Evolutionary conservation across 2,888 invertebrate species (phyloP).

Genomic region (Diplolepis rosae): DNA sequence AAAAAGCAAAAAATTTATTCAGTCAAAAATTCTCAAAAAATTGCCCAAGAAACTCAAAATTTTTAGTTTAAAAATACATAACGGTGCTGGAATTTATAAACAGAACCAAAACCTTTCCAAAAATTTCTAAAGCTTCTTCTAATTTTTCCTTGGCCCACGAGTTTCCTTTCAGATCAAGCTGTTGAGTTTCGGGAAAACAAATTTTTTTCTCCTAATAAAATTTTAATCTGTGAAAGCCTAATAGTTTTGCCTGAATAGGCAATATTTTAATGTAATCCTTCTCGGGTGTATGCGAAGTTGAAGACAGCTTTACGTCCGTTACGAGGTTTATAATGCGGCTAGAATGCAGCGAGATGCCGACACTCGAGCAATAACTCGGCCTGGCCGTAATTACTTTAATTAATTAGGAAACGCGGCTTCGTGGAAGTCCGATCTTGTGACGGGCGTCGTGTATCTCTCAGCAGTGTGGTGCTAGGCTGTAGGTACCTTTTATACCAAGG

Average conservation of each 20-base stretch:
- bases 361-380: slow-evolving; percentile 64
- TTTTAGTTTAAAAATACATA: too few relatives aligned
- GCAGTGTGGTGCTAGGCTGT: slow-evolving; percentile 38
- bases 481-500: neutral
- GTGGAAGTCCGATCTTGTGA: slow-evolving; percentile 66
- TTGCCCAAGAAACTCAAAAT: too few relatives aligned
- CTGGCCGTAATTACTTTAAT: slow-evolving; percentile 68
- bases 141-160: too few relatives aligned
- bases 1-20: too few relatives aligned
- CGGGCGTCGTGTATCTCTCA: slow-evolving; percentile 58
- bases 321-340: slow-evolving; percentile 49
- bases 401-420: slow-evolving; percentile 69
- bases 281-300: slow-evolving; percentile 38
- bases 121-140: too few relatives aligned
- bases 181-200: too few relatives aligned
- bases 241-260: neutral
- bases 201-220: neutral
- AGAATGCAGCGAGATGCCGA: slow-evolving; percentile 46
- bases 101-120: too few relatives aligned
- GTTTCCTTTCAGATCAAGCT: too few relatives aligned
- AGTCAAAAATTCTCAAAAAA: too few relatives aligned
- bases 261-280: slow-evolving; percentile 16
- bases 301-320: slow-evolving; percentile 54
- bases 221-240: neutral
- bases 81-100: too few relatives aligned